Evolutionary conservation across 2,113 vertebrate species (phyloP), one percentile per base, ranked within the genome.

Genomic region (Xiphias gladius): DNA sequence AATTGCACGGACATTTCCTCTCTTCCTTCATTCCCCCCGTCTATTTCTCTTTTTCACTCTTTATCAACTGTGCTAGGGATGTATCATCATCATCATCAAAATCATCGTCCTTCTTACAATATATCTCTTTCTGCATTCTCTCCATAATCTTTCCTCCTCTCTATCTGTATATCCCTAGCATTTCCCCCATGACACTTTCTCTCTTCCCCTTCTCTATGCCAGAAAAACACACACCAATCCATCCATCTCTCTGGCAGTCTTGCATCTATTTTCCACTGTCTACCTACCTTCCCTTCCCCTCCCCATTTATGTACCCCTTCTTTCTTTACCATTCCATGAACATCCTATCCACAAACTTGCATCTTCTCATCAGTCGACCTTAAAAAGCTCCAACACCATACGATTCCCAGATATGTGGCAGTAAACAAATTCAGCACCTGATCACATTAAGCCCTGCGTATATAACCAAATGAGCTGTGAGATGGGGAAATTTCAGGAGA

Each of bases 1-100:
- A 88, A 92, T 90, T 91, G 87, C 79, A 41, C 28, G 66, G 91
- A 93, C 90, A 87, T 90, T 87, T 88, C 65, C 71, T 87, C 82
- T 63, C 73, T 73, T 68, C 71, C 66, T 22, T 32, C 76, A 41
- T 26, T 67, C 59, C 16, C 50, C 55, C 68, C 61, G 3, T 78
- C 73, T 50, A 76, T 76, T 61, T 76, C 79, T 84, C 71, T 71
- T 19, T 74, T 74, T 83, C 62, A 75, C 50, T 83, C 75, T 89
- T 65, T 58, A 68, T 88, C 80, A 86, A 11, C 73, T 82, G 57
- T 57, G 76, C 61, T 41, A 35, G 22, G 63, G 78, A 86, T 79
- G 77, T 77, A 78, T 79, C 85, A 61, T 69, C 70, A 70, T 65
- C 73, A 82, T 81, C 63, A 81, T 76, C 68, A 78, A 39, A 75